Conservation (phyloP, 2,888 invertebrate genomes). For the Limnephilus rhombicus region DNA sequence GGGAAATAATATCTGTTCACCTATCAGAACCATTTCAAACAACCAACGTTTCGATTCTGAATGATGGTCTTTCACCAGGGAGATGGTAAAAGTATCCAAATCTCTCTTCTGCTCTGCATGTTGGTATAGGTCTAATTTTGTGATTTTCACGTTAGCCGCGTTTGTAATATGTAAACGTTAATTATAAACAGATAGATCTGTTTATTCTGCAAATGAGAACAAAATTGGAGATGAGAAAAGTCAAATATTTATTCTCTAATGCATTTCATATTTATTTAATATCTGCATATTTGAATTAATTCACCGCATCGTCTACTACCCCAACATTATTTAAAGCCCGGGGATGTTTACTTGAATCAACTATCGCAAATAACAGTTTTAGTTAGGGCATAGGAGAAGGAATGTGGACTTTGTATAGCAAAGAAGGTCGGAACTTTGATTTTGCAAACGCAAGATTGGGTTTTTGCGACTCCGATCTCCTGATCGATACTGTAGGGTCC, state of each 20-base stretch:
- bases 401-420: constrained; percentile 10
- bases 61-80: no score
- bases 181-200: not conserved
- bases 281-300: not conserved
- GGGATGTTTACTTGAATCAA: constrained; percentile 54
- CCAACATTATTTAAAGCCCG: not conserved
- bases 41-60: no score
- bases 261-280: not conserved
- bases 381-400: constrained; percentile 14
- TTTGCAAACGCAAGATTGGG: not conserved
- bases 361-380: constrained; percentile 47
- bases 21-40: no score
- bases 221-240: not conserved
- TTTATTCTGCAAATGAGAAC: not conserved
- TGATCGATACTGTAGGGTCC: not conserved
- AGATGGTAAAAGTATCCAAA: no score
- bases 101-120: no score
- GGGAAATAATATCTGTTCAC: no score
- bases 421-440: constrained; percentile 1
- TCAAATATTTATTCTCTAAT: not conserved
- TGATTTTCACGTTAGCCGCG: no score
- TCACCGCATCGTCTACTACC: not conserved
- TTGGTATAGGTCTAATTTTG: no score
- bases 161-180: not conserved
- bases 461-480: not conserved